Percentiles rank a stretch among this genome's conserved stretches.
These are phyloP conservation scores for Halyomorpha halys DNA, from an alignment of 1,140 invertebrate species.

Conservation along the genomic window DNA sequence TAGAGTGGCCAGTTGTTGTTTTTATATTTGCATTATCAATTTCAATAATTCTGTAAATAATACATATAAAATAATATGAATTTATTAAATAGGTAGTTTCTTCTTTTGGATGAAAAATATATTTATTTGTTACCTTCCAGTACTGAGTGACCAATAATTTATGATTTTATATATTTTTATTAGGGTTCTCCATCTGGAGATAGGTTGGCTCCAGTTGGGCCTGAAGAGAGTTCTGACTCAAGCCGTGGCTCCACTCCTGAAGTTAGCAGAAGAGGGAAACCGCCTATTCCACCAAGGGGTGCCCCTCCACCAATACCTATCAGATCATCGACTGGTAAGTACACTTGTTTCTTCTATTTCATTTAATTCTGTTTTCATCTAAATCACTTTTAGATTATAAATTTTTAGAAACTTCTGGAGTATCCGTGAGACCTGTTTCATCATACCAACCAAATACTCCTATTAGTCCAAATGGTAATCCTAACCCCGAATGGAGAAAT, in stretches of 20 bases:
- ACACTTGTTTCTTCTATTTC: background rate
- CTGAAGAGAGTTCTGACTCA: constrained; percentile 31
- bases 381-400: background rate
- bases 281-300: constrained; percentile 29
- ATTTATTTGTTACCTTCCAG: too few species aligned
- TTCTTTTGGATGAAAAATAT: too few species aligned
- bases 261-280: constrained; percentile 35
- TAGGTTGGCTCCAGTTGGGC: background rate
- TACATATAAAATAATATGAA: too few species aligned
- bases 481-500: constrained; percentile 28
- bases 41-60: too few species aligned
- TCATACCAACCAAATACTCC: constrained; percentile 24
- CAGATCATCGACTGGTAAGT: constrained; percentile 16
- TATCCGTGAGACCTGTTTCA: constrained; percentile 24
- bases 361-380: background rate
- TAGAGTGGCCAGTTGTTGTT: too few species aligned
- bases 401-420: constrained; percentile 12
- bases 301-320: constrained; percentile 31
- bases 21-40: too few species aligned
- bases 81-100: too few species aligned
- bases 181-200: background rate
- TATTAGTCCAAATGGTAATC: constrained; percentile 23
- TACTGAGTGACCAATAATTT: too few species aligned
- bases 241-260: constrained; percentile 43
- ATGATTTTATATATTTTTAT: too few species aligned